phyloP scores from a whole-genome alignment of 64 coral and sea anemone genomes.

The Pachyseris speciosa region DNA sequence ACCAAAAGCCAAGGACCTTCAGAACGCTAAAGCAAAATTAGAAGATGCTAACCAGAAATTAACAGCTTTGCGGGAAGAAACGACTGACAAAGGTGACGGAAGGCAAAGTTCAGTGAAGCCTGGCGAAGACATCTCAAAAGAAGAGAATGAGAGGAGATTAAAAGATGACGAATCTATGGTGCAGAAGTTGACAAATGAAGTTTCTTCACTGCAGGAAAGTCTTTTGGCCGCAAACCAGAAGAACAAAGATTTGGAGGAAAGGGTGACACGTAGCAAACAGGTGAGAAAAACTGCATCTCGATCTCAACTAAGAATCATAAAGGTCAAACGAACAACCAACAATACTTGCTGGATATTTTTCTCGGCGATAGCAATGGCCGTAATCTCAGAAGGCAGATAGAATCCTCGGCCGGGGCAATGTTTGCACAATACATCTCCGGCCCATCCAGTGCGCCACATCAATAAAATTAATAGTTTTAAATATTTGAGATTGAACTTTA shows the following conservation, averaged over 20 bases:
- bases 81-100: background rate
- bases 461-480: too few relatives aligned
- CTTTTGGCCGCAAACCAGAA: background rate
- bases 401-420: too few relatives aligned
- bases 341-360: too few relatives aligned
- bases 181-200: constrained; percentile 16
- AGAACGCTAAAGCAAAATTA: background rate
- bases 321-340: too few relatives aligned
- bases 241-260: constrained; percentile 43
- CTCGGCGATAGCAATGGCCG: too few relatives aligned
- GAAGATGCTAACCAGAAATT: constrained; percentile 15
- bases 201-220: background rate
- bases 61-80: background rate
- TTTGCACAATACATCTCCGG: too few relatives aligned
- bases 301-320: too few relatives aligned
- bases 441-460: too few relatives aligned
- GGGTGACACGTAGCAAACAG: background rate
- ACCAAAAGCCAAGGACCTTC: background rate
- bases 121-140: background rate
- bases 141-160: background rate
- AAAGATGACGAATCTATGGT: constrained; percentile 17
- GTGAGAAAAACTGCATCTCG: background rate
- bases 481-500: too few relatives aligned
- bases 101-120: background rate
- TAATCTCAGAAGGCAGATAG: too few relatives aligned